Evolutionary conservation across 2,888 invertebrate genomes (phyloP).

Genomic region (Eustalomyia histrio): DNA sequence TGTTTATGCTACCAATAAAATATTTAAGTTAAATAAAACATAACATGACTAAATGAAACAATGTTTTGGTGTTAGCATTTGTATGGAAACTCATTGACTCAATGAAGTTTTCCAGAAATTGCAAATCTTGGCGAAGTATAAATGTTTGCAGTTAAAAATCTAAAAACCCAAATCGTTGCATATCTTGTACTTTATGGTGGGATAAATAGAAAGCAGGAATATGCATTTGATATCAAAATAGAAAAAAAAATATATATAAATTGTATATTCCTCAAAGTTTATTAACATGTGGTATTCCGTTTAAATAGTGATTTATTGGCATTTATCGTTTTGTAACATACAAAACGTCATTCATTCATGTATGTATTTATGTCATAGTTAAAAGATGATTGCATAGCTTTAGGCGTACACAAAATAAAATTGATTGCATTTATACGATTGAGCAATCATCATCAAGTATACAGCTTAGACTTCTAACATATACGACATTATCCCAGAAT

Average conservation of each 20-base stretch:
- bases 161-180: too few relatives aligned
- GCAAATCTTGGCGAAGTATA: too few relatives aligned
- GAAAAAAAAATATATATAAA: neutral
- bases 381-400: slow-evolving; percentile 39
- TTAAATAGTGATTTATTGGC: neutral
- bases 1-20: neutral
- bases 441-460: slow-evolving; percentile 29
- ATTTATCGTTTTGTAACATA: neutral
- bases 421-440: slow-evolving; percentile 20
- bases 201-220: too few relatives aligned
- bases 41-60: too few relatives aligned
- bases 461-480: slow-evolving; percentile 32
- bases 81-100: too few relatives aligned
- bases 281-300: neutral
- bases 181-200: too few relatives aligned
- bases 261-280: neutral
- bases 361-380: slow-evolving; percentile 2
- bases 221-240: too few relatives aligned
- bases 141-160: too few relatives aligned
- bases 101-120: too few relatives aligned
- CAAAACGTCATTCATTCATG: neutral
- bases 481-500: neutral
- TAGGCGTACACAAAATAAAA: slow-evolving; percentile 28
- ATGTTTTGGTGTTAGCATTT: too few relatives aligned
- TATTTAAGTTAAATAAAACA: too few relatives aligned